Evolutionary conservation across 2,888 invertebrate genomes (phyloP), one percentile per base, ranked within the genome.

Genomic region (Tenthredo livida): DNA sequence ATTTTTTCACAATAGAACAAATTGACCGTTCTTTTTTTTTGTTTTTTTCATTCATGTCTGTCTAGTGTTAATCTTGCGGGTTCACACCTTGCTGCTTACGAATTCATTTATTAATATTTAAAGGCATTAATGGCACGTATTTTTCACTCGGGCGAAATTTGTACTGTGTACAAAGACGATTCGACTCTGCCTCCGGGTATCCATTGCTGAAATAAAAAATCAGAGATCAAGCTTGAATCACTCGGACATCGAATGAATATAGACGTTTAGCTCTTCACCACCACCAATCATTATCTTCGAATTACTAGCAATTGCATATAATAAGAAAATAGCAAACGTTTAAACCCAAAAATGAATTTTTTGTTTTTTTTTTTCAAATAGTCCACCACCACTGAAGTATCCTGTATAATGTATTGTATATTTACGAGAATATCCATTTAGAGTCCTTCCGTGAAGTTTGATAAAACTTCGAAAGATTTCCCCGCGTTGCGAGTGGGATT

Each of bases 111-210:
- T 93, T 95, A 58, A 94, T 94, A 88, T 91, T 92, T 21, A 92
- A 86, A 82, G 93, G 92, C 93, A 93, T 92, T 85, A 93, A 85
- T 85, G 96, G 95, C 85, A 95, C 94, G 89, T 95, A 96, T 91
- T 95, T 96, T 86, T 95, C 95, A 58, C 95, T 95, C 0, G 96
- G 96, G 87, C 95, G 94, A 90, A 95, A 96, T 88, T 95, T 95
- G 94, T 95, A 96, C 88, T 95, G 95, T 5, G 95, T 94, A 89
- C 96, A 96, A 77, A 96, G 91, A 85, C 93, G 94, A 89, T 95
- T 94, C 75, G 95, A 94, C 88, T 94, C 95, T 47, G 94, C 94
- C 90, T 95, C 93, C 85, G 94, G 94, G 88, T 95, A 95, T 73
- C 96, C 96, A 90, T 94, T 95, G 89, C 96, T 96, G 93, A 67